Evolutionary conservation across 35 echinoderm and acorn worm species (phyloP).

Genomic region (Heliocidaris erythrogramma): DNA sequence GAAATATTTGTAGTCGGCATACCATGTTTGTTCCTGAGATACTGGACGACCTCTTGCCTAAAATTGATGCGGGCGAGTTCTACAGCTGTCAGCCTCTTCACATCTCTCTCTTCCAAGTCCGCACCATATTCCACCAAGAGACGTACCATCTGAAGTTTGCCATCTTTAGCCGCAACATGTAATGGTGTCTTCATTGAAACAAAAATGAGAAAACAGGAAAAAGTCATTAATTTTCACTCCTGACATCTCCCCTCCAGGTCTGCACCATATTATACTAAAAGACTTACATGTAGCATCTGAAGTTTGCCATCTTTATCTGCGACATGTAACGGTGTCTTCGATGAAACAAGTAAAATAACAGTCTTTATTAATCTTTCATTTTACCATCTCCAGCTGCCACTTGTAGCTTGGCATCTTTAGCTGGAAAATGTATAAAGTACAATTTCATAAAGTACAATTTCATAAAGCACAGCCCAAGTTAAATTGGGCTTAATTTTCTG

Average conservation of each 20-base stretch:
- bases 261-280: slow-evolving; percentile 72
- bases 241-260: slow-evolving; percentile 64
- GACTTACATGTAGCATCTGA: slow-evolving; percentile 53
- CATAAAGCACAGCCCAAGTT: too few species aligned
- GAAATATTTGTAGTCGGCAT: background rate
- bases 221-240: too few species aligned
- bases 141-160: slow-evolving; percentile 65
- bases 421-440: too few species aligned
- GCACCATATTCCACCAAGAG: slow-evolving; percentile 73
- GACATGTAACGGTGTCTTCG: slow-evolving; percentile 79
- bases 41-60: slow-evolving; percentile 66
- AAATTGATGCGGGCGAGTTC: slow-evolving; percentile 70
- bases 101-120: slow-evolving; percentile 67
- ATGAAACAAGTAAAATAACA: too few species aligned
- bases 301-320: slow-evolving; percentile 79
- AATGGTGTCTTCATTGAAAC: slow-evolving; percentile 76
- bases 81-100: slow-evolving; percentile 55
- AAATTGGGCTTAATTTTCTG: too few species aligned
- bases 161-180: slow-evolving; percentile 78
- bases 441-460: too few species aligned
- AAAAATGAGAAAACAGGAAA: too few species aligned
- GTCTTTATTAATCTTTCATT: too few species aligned
- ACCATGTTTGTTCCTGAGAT: slow-evolving; percentile 74
- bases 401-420: too few species aligned
- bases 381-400: too few species aligned